Evolutionary conservation across 2,797 vertebrate genomes (phyloP), one percentile per base, ranked within the genome.

Genomic region (Labroides dimidiatus): DNA sequence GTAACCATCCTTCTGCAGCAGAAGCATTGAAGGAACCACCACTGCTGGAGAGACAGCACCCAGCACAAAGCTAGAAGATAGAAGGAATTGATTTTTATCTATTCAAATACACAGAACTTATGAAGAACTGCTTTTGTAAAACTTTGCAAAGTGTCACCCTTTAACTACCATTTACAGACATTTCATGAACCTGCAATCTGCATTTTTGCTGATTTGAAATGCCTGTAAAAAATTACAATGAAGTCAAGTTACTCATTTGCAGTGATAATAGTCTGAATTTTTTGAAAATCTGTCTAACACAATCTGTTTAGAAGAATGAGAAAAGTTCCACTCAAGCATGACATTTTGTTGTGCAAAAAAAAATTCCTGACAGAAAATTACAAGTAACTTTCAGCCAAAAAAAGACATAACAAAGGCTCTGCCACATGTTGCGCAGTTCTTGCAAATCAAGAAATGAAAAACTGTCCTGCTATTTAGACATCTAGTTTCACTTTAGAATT

Each of bases 31-130:
- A 21, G 98, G 97, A 21, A 99, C 97, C 75, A 99, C 96, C 27
- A 99, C 97, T 5, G 98, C 98, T 21, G 97, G 97, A 62, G 97
- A 96, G 37, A 99, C 97, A 2, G 97, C 97, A 2, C 95, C 95
- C 86, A 98, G 67, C 76, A 99, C 97, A 79, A 99, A 99, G 68
- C 98, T 99, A 71, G 64, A 74, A 84, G 57, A 9, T 23, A 20
- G 20, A 82, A 7, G 37, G 65, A 1, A 70, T 3, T 13, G 3
- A 50, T 21, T 1, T 15, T 57, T 70, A 24, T 72, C 33, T 14
- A 60, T 50, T 13, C 13, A 43, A 23, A 39, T 2, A 0, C 1
- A 44, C 1, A 65, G 2, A 0, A 1, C 50, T 39, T 39, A 47
- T 21, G 2, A 36, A 59, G 7, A 45, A 21, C 1, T 20, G 6